Evolutionary conservation across 2,797 vertebrate species (phyloP), one percentile per base, ranked within the genome.

Genomic region (Pogonophryne albipinna): DNA sequence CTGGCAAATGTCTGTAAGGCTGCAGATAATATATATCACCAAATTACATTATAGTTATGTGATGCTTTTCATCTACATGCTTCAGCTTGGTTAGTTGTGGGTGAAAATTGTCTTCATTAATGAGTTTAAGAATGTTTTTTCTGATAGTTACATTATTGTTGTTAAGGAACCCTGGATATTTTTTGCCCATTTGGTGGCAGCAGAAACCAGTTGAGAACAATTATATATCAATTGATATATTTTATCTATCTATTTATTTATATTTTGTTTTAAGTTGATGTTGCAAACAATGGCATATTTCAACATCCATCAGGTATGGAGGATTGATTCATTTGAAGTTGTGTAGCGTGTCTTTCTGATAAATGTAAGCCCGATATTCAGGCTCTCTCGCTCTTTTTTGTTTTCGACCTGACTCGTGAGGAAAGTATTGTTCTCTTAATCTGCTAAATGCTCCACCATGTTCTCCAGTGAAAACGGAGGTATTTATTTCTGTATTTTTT

Each of bases 1-100:
- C 68, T 87, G 79, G 73, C 83, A 92, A 91, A 90, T 82, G 77
- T 78, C 76, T 85, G 47, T 53, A 52, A 85, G 62, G 71, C 78
- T 59, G 44, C 46, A 73, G 69, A 87, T 80, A 84, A 71, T 59
- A 63, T 74, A 77, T 80, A 61, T 83, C 63, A 72, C 55, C 13
- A 44, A 73, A 38, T 77, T 51, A 69, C 66, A 76, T 67, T 74
- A 49, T 23, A 57, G 52, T 60, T 55, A 42, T 47, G 42, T 63
- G 19, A 64, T 45, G 58, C 71, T 66, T 78, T 78, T 60, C 62
- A 63, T 75, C 63, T 57, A 71, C 46, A 76, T 44, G 17, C 13
- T 27, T 14, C 19, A 27, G 38, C 61, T 70, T 15, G 34, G 55
- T 71, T 64, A 46, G 45, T 17, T 61, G 12, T 66, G 27, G 47